Percentiles rank a stretch among this genome's conserved stretches.
Evolutionary conservation across 2,113 vertebrate species (phyloP).

Genomic region (Bambusicola thoracicus): DNA sequence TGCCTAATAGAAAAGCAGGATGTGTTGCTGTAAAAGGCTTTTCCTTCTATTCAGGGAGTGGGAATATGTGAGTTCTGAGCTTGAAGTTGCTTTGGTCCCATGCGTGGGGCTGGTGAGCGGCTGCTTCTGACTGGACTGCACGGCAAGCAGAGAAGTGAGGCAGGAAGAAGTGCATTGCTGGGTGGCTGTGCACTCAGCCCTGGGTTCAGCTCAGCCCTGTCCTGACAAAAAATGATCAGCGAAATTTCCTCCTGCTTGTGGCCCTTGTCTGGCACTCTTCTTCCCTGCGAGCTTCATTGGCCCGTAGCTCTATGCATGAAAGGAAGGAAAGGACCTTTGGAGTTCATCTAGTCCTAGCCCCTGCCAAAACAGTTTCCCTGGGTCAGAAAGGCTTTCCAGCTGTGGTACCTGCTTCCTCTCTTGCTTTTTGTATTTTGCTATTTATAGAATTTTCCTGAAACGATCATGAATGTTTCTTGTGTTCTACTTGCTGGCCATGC

Average conservation of each 20-base stretch:
- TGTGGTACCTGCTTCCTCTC: fast-evolving
- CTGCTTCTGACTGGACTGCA: not conserved
- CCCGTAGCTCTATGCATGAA: not conserved
- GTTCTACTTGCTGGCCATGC: not conserved
- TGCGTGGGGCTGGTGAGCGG: not conserved
- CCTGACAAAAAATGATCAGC: fast-evolving
- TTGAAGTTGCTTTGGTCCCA: fast-evolving
- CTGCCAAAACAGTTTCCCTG: too few species aligned
- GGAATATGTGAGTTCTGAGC: fast-evolving
- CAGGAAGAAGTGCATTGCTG: not conserved
- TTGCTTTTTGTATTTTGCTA: not conserved
- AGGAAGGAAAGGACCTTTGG: too few species aligned
- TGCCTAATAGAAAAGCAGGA: not conserved
- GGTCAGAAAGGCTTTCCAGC: not conserved
- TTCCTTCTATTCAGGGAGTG: not conserved
- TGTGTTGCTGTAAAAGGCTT: not conserved
- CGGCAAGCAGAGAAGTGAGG: not conserved
- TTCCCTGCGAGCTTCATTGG: not conserved
- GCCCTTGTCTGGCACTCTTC: not conserved
- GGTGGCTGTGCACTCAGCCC: not conserved
- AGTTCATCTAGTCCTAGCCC: too few species aligned
- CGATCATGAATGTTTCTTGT: not conserved
- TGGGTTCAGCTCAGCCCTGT: not conserved
- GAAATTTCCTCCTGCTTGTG: not conserved
- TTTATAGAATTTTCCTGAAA: not conserved